phyloP scores from a whole-genome alignment of 2,113 vertebrate species.

The Coptodon bakossiorum region DNA sequence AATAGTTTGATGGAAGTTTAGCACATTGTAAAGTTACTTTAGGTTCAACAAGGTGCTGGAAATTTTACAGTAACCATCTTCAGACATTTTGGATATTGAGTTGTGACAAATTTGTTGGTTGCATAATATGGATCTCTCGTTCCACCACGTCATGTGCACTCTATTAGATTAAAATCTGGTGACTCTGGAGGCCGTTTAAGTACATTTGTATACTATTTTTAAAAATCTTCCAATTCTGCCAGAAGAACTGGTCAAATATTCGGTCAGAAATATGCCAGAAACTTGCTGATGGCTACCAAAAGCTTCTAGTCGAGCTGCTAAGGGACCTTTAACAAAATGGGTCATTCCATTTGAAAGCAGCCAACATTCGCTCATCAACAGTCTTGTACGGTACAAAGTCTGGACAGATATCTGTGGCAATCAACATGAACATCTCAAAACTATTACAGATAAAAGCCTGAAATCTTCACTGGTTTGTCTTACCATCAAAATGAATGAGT shows the following conservation, averaged over 20 bases:
- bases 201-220: not conserved
- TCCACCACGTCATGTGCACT: not conserved
- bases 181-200: not conserved
- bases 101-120: not conserved
- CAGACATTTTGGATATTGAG: not conserved
- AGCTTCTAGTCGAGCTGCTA: not conserved
- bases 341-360: not conserved
- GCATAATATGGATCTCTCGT: not conserved
- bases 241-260: not conserved
- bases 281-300: not conserved
- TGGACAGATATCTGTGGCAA: not conserved
- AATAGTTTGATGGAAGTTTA: not conserved
- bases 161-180: not conserved
- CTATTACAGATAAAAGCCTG: not conserved
- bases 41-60: not conserved
- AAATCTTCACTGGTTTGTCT: not conserved
- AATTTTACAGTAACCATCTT: not conserved
- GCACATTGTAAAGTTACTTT: not conserved
- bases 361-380: not conserved
- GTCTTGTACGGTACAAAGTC: not conserved
- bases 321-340: not conserved
- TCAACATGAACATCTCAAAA: not conserved
- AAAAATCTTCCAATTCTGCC: not conserved
- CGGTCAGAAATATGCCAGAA: not conserved
- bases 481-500: not conserved